phyloP scores from a whole-genome alignment of 2,797 vertebrate species.

The Mus minutoides region DNA sequence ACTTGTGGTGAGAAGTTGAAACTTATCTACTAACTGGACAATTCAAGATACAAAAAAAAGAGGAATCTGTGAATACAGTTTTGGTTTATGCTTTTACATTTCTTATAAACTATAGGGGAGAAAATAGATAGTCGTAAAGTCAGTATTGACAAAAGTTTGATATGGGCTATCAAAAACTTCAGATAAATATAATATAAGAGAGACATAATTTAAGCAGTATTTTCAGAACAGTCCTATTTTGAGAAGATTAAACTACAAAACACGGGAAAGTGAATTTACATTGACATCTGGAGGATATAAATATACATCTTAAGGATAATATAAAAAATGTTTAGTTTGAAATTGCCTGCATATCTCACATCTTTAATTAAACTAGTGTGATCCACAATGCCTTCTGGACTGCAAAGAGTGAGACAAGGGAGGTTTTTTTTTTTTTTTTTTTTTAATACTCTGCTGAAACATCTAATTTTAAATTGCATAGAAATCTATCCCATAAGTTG shows the following conservation, averaged over 20 bases:
- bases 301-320: neutral
- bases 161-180: neutral
- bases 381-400: neutral
- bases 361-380: constrained; percentile 24
- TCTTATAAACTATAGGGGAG: neutral
- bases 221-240: neutral
- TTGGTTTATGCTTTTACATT: neutral
- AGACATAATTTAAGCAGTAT: neutral
- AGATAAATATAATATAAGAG: neutral
- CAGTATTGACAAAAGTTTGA: neutral
- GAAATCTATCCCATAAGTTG: constrained; percentile 6
- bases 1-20: neutral
- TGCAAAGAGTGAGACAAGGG: neutral
- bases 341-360: neutral
- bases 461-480: neutral
- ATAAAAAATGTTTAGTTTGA: constrained; percentile 41
- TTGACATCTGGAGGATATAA: neutral
- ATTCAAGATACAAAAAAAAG: neutral
- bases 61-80: neutral
- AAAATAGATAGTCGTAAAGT: constrained; percentile 21
- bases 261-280: neutral
- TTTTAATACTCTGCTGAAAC: neutral
- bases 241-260: neutral
- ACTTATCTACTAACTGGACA: neutral
- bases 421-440: too few species aligned